Percentiles rank a stretch among this genome's conserved stretches.
Conservation (phyloP, 2,797 vertebrate genomes). For the Anguilla pacifica region DNA sequence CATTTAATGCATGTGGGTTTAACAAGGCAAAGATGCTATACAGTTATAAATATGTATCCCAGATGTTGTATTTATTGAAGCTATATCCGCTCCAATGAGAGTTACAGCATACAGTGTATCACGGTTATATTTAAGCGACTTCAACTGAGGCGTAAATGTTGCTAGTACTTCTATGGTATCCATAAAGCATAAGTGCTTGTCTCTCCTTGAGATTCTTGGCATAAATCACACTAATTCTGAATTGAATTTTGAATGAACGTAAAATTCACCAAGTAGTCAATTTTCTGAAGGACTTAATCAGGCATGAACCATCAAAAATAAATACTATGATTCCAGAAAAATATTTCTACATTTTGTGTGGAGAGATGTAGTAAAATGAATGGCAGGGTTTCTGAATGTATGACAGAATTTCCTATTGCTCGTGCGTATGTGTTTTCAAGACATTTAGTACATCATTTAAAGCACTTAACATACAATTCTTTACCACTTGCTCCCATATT, state of each 20-base stretch:
- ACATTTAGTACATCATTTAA: too few species aligned
- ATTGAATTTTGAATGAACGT: background rate
- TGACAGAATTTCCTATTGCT: too few species aligned
- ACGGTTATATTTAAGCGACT: background rate
- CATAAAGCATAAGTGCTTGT: background rate
- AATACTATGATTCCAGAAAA: background rate
- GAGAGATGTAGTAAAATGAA: background rate
- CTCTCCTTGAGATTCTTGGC: background rate
- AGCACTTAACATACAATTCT: too few species aligned
- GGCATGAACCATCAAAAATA: background rate
- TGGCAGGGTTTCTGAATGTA: background rate
- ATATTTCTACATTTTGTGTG: background rate
- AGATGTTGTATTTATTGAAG: background rate
- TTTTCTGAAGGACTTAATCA: background rate
- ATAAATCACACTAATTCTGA: background rate
- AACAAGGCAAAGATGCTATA: background rate
- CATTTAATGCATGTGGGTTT: constrained; percentile 1
- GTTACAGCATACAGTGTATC: background rate
- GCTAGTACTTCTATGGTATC: background rate
- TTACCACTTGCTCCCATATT: too few species aligned
- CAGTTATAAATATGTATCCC: background rate
- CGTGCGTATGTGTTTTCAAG: too few species aligned
- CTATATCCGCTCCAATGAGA: background rate
- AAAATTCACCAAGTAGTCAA: background rate
- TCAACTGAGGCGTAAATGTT: background rate